phyloP scores from a whole-genome alignment of 2,113 vertebrate species.

The Corvus hawaiiensis region DNA sequence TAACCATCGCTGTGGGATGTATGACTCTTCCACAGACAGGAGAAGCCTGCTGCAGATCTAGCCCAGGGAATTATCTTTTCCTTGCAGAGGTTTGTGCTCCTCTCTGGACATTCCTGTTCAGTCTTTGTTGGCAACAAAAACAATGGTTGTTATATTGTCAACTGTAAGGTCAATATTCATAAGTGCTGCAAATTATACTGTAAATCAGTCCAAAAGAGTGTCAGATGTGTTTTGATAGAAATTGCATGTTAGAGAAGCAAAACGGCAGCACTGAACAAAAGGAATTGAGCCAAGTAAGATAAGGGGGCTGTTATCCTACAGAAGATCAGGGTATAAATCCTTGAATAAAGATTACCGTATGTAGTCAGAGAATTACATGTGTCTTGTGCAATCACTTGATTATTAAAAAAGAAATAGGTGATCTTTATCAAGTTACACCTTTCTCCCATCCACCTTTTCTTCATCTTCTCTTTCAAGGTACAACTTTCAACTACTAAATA shows the following conservation, averaged over 20 bases:
- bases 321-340: neutral
- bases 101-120: neutral
- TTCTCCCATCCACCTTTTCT: neutral
- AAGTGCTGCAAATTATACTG: neutral
- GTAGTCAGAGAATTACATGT: neutral
- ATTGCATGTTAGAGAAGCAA: neutral
- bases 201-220: neutral
- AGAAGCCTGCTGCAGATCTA: neutral
- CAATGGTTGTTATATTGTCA: neutral
- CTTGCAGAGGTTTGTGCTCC: neutral
- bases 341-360: neutral
- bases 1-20: fast-evolving
- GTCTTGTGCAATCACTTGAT: neutral
- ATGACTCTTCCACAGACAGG: neutral
- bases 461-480: neutral
- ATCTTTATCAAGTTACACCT: neutral
- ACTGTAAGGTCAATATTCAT: neutral
- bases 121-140: neutral
- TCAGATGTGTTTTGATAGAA: neutral
- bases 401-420: neutral
- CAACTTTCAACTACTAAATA: neutral
- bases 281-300: neutral
- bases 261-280: neutral
- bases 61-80: neutral
- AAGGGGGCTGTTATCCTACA: neutral